Base-by-base conservation (phyloP, 2,888 invertebrate genomes). In the Macropis europaea region DNA sequence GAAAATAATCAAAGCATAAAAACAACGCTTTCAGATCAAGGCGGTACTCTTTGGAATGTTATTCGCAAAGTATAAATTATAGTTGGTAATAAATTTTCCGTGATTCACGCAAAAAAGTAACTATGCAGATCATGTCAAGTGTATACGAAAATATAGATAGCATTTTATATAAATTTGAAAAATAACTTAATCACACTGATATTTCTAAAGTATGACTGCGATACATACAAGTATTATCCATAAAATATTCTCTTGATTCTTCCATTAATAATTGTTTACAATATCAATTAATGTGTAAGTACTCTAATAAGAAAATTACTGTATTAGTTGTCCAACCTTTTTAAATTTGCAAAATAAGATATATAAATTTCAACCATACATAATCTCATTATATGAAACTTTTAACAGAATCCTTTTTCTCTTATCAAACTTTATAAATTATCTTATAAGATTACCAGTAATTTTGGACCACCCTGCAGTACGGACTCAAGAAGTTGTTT, bases 151-250 rank as follows among this genome's bases (percentile, higher is more conserved):
- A 62, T 42, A 62, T 48, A 62, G n/a, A 43, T 50, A 63, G 26
- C 40, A 68, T 60, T n/a, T 53, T 53, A 45, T 61, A 60, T 62
- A 53, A 5, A 50, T 59, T 2, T 53, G 40, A 60, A 36, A 62
- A 68, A 66, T 60, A 68, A 71, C 32, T 57, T 76, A 54, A 53
- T 47, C 42, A 43, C 13, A n/a, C 11, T 47, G 15, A 15, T 38
- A 34, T 30, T 52, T 42, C 68, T 54, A 77, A 74, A 72, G 66
- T 62, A 77, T 59, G 57, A 69, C 32, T 66, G 62, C 43, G 76
- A 76, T 78, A 78, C 72, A 53, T 78, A 78, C 72, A 78, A 78
- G 64, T 60, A 78, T 78, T 75, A 78, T 78, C 79, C 79, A 62
- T 64, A 62, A 78, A 68, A 71, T 57, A 13, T 59, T 60, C 30